Percentiles rank a stretch among this genome's conserved stretches.
Evolutionary conservation across 2,113 vertebrate genomes (phyloP).

Genomic region (Callionymus lyra): DNA sequence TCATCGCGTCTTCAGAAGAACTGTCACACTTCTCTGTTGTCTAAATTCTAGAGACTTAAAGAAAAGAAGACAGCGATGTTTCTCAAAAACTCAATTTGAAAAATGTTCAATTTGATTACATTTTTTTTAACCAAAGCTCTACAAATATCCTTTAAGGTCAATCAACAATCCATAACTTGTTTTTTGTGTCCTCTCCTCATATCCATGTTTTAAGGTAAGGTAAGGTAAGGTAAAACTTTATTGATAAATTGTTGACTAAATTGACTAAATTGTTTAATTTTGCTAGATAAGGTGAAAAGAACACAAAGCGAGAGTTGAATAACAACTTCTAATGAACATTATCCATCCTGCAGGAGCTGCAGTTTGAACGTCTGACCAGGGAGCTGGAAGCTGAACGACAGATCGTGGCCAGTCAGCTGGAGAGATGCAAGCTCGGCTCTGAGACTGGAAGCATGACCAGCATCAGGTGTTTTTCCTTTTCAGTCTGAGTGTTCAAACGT

Average conservation of each 20-base stretch:
- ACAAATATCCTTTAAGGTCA: too few relatives aligned
- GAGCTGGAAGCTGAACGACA: constrained; percentile 98
- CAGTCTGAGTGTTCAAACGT: constrained; percentile 36
- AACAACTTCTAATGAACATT: constrained; percentile 5
- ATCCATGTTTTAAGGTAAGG: too few relatives aligned
- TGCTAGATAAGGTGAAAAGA: constrained; percentile 22
- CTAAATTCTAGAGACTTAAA: not conserved
- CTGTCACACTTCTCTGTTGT: not conserved
- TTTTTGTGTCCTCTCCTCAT: too few relatives aligned
- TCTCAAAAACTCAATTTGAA: not conserved
- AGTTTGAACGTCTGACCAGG: constrained; percentile 96
- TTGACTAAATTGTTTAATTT: constrained; percentile 13
- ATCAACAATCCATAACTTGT: too few relatives aligned
- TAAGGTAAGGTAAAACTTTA: too few relatives aligned
- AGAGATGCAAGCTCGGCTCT: constrained; percentile 98
- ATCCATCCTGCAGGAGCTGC: constrained; percentile 77
- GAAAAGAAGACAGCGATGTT: not conserved
- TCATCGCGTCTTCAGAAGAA: constrained; percentile 6
- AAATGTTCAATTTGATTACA: not conserved
- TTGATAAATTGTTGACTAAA: not conserved
- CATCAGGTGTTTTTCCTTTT: constrained; percentile 79
- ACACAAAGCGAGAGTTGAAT: constrained; percentile 27
- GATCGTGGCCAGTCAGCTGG: constrained; percentile 96
- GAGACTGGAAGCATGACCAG: constrained; percentile 98
- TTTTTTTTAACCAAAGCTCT: not conserved